phyloP scores from a whole-genome alignment of 1,140 invertebrate genomes.

The Gonioctena quinquepunctata region DNA sequence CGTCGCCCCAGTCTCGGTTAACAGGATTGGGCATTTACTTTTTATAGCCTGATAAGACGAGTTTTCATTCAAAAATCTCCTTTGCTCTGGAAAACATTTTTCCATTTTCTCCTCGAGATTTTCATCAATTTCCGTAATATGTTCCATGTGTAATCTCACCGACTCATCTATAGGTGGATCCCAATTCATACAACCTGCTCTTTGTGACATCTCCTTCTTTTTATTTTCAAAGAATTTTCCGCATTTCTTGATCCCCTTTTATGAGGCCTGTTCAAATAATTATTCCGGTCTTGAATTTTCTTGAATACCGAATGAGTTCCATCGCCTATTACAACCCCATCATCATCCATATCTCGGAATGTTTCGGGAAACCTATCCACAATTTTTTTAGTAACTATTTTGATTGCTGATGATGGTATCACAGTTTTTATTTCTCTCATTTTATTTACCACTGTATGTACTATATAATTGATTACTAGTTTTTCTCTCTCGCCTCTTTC shows the following conservation, averaged over 20 bases:
- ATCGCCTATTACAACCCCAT: neutral
- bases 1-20: neutral
- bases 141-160: neutral
- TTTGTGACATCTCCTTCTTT: neutral
- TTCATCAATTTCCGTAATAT: neutral
- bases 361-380: neutral
- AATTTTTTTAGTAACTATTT: neutral
- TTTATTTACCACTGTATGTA: neutral
- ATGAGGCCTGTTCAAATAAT: neutral
- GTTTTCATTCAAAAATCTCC: neutral
- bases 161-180: neutral
- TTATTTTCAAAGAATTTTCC: neutral
- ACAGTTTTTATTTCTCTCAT: neutral
- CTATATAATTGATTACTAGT: neutral
- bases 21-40: neutral
- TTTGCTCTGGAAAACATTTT: neutral
- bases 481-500: neutral
- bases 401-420: neutral
- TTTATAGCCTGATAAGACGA: neutral
- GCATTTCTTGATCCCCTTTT: neutral
- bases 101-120: neutral
- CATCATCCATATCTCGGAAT: neutral
- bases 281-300: neutral
- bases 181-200: neutral
- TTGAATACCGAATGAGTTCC: neutral